Conservation (phyloP, 2,888 invertebrate genomes). For the Arenicola marina region DNA sequence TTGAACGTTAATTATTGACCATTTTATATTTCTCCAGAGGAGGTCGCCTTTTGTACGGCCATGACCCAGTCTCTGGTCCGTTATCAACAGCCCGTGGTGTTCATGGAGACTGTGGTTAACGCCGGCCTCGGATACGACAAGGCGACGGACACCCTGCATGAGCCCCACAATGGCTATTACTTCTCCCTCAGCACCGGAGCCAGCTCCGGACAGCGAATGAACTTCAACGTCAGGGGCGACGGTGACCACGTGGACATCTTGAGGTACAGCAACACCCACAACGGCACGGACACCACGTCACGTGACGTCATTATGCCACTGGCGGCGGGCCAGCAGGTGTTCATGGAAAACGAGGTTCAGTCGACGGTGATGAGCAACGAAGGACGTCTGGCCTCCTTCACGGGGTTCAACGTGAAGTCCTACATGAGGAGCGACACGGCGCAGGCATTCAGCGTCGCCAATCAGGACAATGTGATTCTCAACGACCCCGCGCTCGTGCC, state of each 20-base stretch:
- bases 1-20: too few species aligned
- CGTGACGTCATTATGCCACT: neutral
- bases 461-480: too few species aligned
- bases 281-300: neutral
- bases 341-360: neutral
- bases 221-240: neutral
- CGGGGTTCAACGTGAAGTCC: neutral
- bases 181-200: too few species aligned
- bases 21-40: too few species aligned
- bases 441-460: neutral
- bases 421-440: neutral
- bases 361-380: neutral
- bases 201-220: neutral
- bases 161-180: too few species aligned
- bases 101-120: too few species aligned
- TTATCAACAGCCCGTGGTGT: too few species aligned
- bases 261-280: neutral
- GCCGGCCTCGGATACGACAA: too few species aligned
- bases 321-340: neutral
- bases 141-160: too few species aligned
- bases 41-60: too few species aligned
- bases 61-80: too few species aligned
- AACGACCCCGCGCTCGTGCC: too few species aligned
- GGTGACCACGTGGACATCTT: neutral
- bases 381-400: neutral